These are phyloP conservation scores for Entomobrya proxima DNA, from an alignment of 2,888 invertebrate genomes.

Conservation along the genomic window DNA sequence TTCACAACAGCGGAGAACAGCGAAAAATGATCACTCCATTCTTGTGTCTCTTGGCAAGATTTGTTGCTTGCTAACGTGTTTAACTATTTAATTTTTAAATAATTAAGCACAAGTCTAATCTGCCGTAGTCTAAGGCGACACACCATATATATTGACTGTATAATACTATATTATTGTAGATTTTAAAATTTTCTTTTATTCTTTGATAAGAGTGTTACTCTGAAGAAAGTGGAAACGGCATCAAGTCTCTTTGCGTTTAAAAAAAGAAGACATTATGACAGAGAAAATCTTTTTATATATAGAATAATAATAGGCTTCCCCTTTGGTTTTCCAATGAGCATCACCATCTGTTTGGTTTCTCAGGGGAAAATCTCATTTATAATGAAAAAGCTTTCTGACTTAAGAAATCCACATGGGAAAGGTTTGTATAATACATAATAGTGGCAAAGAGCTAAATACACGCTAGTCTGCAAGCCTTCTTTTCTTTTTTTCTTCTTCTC, in stretches of 20 bases:
- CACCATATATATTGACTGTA: no score
- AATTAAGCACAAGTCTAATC: no score
- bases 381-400: constrained; percentile 69
- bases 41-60: no score
- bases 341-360: constrained; percentile 54
- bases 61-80: no score
- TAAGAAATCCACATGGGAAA: constrained; percentile 53
- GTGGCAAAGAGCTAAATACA: neutral
- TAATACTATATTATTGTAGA: no score
- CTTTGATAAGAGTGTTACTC: no score
- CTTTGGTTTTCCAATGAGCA: constrained; percentile 13
- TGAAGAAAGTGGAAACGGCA: neutral
- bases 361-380: constrained; percentile 54
- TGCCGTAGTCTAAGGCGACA: no score
- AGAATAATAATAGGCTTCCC: constrained; percentile 2
- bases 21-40: no score
- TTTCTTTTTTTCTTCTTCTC: neutral
- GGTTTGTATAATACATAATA: neutral
- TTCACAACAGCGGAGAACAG: no score
- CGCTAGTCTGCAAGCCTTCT: neutral
- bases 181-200: no score
- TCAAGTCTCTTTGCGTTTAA: neutral
- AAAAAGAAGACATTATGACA: constrained; percentile 29
- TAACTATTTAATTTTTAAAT: no score
- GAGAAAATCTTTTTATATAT: constrained; percentile 17